Evolutionary conservation across 2,888 invertebrate genomes (phyloP), one percentile per base, ranked within the genome.

Genomic region (Drosophila tripunctata): DNA sequence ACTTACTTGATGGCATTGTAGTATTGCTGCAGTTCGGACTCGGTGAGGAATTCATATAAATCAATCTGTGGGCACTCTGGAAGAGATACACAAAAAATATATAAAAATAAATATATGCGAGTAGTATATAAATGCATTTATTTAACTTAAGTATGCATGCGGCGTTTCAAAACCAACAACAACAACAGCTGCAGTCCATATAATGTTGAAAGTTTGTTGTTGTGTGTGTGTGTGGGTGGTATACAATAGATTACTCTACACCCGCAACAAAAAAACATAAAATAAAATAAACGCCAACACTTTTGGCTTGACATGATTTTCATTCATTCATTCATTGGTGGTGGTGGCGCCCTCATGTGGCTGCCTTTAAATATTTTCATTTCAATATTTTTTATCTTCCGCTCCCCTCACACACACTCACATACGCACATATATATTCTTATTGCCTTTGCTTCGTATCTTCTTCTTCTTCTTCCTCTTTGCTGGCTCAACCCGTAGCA

Each of bases 1-100:
- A 91, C 92, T 93, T 92, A 95, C 95, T 94, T 94, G 89, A 95
- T 94, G 86, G 93, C 93, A 90, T 94, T 94, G 89, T 96, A 97
- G 93, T 99, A 99, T 90, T 98, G 98, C 87, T 96, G 96, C 50
- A 99, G 93, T 91, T 98, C 98, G 40, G 98, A 97, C 93, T 98
- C 98, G 90, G 96, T 95, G 75, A 99, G 94, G 92, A 98, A 98
- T 91, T 97, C 98, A 90, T 96, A 96, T 72, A 96, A 93, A 73
- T 95, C 95, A 70, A 92, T 91, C 78, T 90, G 91, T 79, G 90
- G 88, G 71, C 88, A 89, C 82, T 91, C 91, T 91, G 83, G 79
- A 78, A 60, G 62, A 72, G 62, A 72, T 58, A 64, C 57, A 66
- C 44, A 50, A 48, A 69, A 67, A n/a, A n/a, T n/a, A 64, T 67